Evolutionary conservation across 1,140 invertebrate species (phyloP), one percentile per base, ranked within the genome.

Genomic region (Drosophila fuyamai): DNA sequence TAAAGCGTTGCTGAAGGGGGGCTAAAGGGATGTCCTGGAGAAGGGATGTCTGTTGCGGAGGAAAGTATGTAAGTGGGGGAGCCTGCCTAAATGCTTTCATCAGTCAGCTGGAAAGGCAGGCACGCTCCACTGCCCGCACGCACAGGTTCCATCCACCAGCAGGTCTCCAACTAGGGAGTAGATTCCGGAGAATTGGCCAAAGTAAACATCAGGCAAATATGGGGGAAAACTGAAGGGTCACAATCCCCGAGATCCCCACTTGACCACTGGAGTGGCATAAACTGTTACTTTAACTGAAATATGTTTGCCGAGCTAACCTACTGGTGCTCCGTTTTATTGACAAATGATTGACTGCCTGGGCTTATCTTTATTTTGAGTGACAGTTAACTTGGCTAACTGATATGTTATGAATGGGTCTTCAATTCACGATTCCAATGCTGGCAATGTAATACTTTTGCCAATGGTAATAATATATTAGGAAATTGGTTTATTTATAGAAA

Each of bases 71-170:
- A 13, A 4, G 23, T 2, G 5, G 23, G 13, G 55, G 4, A 29
- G 10, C 57, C 80, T 81, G 83, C 71, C 84, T 88, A 85, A 85
- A 85, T 85, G 82, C 79, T 85, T 85, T 85, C 82, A 85, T 85
- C 82, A 82, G 83, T 85, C 83, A 85, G 75, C 82, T 85, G 82
- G 82, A 85, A 85, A 79, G 82, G 57, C 60, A 76, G 68, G 62
- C 82, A 85, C 82, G 82, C 82, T 82, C 74, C 82, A 51, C 57
- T 80, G 70, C 29, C 76, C 61, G 65, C 81, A 85, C 82, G 82
- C 79, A 83, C 54, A 32, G 29, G 29, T 27, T 51, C 29, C 29
- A 51, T 51, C 29, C 29, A 51, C n/a, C n/a, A 35, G 7, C 40
- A 35, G 29, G 6, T n/a, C 16, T 14, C 29, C 56, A 53, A 36